Base-by-base conservation (phyloP, 1,140 invertebrate species). In the Ceratosolen fusciceps region DNA sequence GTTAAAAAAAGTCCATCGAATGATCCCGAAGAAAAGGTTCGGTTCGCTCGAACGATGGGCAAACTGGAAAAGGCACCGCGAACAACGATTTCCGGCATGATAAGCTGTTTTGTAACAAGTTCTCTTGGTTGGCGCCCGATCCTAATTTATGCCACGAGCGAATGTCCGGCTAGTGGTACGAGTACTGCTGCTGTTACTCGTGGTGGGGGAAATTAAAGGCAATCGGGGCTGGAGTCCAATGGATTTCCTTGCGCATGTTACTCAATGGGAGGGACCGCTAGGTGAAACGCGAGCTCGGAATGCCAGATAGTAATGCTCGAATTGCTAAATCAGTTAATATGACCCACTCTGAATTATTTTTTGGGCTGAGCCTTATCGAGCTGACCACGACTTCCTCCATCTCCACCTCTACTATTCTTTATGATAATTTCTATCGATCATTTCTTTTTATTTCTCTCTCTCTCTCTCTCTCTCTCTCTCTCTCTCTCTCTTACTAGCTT, bases 131-230 rank as follows among this genome's bases (percentile, higher is more conserved):
- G 12, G 43, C 52, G 70, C 16, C 37, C n/a, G 29, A 49, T 52
- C 31, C 29, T 74, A 43, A 74, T 74, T 62, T 31, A 74, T 62
- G 73, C 73, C 58, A 74, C 60, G 74, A 76, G 74, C 24, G 24
- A 21, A 0, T 43, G 19, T 12, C 21, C 67, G 39, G 43, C 21
- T 43, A 24, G 43, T 24, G 43, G 39, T 29, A 16, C 24, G 14
- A 49, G 3, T n/a, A 24, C 21, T 2, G 56, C 2, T 8, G 56
- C n/a, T 9, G 47, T 49, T 49, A 10, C 19, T 49, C 21, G 56
- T 21, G 14, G 56, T 24, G 56, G n/a, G n/a, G n/a, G n/a, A n/a
- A n/a, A n/a, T n/a, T n/a, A n/a, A 26, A 67, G 37, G 5, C 29
- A 12, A 58, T 39, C 10, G 52, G 34, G 52, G 14, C 34, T 31